Evolutionary conservation across 2,797 vertebrate genomes (phyloP).

Genomic region (Tragopan temminckii): DNA sequence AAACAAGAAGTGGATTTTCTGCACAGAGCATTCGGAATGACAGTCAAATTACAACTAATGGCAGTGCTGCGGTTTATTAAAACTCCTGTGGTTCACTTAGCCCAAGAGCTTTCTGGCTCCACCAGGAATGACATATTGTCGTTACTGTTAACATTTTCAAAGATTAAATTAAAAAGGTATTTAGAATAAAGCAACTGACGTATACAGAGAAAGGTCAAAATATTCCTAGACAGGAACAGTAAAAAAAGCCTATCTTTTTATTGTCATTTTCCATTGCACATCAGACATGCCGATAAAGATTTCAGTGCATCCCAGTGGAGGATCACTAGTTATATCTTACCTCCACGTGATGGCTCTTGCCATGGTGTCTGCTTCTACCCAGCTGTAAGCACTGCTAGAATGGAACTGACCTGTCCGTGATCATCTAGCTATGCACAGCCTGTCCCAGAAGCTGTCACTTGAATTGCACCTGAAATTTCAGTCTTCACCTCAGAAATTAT

Average conservation of each 20-base stretch:
- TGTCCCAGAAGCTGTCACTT: background rate
- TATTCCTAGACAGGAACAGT: background rate
- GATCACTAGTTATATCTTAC: background rate
- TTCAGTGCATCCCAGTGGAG: background rate
- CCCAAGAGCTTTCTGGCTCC: slow-evolving; percentile 13
- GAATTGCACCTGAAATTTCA: background rate
- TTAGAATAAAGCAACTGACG: background rate
- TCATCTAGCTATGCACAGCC: background rate
- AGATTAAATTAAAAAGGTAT: background rate
- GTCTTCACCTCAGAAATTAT: background rate
- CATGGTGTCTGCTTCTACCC: background rate
- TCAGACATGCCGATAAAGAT: background rate
- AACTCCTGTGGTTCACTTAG: slow-evolving; percentile 23
- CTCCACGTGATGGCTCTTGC: background rate
- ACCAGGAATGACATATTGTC: background rate
- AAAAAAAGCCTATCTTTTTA: background rate
- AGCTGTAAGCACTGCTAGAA: background rate
- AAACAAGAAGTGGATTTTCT: slow-evolving; percentile 26
- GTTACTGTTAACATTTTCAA: background rate
- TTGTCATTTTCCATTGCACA: background rate
- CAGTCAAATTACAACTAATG: slow-evolving; percentile 23
- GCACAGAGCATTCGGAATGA: background rate
- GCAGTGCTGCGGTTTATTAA: slow-evolving; percentile 37
- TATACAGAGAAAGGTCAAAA: background rate
- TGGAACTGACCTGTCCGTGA: accelerated